Evolutionary conservation across 2,888 invertebrate species (phyloP).

Genomic region (Apomyelois bistriatella): DNA sequence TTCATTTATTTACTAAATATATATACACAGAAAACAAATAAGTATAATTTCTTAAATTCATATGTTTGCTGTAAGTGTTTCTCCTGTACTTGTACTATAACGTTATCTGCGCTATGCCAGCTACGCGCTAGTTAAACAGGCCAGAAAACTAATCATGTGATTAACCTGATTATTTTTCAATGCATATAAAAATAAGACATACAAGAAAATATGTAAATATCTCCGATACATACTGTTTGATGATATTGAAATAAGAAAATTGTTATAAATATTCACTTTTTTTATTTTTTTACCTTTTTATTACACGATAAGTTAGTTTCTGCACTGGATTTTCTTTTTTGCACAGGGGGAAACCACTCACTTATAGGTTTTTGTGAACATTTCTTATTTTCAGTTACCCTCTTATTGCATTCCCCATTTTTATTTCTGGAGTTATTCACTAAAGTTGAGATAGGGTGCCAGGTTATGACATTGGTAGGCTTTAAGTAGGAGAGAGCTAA

Average conservation of each 20-base stretch:
- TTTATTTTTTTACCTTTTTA: conserved; percentile 37
- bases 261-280: background rate
- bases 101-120: no score
- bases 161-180: no score
- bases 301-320: conserved; percentile 26
- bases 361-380: conserved; percentile 66
- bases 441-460: conserved; percentile 84
- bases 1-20: no score
- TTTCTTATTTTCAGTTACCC: conserved; percentile 40
- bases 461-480: conserved; percentile 76
- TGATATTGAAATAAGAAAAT: background rate
- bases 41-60: no score
- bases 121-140: no score
- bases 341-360: conserved; percentile 55
- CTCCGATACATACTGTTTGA: no score
- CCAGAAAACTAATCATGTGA: no score
- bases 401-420: conserved; percentile 78
- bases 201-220: no score
- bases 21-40: no score
- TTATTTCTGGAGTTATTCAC: conserved; percentile 88
- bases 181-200: no score
- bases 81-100: no score
- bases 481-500: conserved; percentile 78
- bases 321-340: conserved; percentile 48
- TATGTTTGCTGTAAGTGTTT: no score